Base-by-base conservation (phyloP, 92 coral and sea anemone species). In the Desmophyllum pertusum region DNA sequence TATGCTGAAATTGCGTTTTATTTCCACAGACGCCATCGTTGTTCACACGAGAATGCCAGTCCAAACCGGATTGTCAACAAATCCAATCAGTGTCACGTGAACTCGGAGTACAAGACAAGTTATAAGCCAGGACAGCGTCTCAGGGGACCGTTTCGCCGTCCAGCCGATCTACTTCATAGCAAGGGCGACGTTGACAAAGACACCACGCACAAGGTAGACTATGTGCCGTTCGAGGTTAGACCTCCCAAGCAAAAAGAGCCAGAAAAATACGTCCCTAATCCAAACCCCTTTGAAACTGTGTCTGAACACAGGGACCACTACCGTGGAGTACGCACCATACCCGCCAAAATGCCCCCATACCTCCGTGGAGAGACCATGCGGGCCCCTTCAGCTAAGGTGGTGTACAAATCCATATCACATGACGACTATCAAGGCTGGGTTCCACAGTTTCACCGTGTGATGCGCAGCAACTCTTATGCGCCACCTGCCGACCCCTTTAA, bases 291-390 rank as follows among this genome's bases (percentile, higher is more conserved):
- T 79, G 90, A 94, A 46, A 83, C 92, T 19, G 93, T 96, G 23
- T 96, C 99, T 11, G 99, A 96, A 59, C 95, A 94, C 66, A 88
- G 80, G 55, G 99, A 94, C 31, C 96, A 96, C 84, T 96, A 86
- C 75, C 88, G 81, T 23, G 93, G 95, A 6, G 66, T 86, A n/a
- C 77, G 88, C 23, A 92, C 96, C 30, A 65, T 80, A 4, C 93
- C 99, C 14, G 99, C 99, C 1, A 96, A 78, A 77, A 96, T 96
- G 37, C 93, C 91, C 1, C 95, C 97, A 21, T 96, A 96, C 77
- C 87, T 96, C 57, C 94, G 91, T 30, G 95, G 98, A 3, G 85
- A 90, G 14, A 96, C 99, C 10, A 94, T 96, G 99, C 90, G 95
- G 29, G 88, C 90, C 45, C 98, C 99, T 23, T 96, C 99, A 29